Percentiles rank a stretch among this genome's conserved stretches.
These are phyloP conservation scores for Narcine bancroftii DNA, from an alignment of 2,113 vertebrate species.

Conservation along the genomic window DNA sequence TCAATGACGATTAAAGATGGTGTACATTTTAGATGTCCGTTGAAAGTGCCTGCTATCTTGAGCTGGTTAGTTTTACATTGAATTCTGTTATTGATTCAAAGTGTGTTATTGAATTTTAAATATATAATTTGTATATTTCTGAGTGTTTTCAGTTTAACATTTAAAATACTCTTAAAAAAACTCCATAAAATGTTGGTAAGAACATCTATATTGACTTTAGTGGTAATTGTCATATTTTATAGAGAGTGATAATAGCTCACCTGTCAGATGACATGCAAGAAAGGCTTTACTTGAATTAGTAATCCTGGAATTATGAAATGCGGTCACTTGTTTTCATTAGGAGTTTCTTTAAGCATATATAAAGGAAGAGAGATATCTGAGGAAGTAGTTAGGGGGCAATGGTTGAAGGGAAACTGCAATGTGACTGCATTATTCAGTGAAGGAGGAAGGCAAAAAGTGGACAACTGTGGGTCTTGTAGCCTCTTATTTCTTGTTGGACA, in stretches of 20 bases:
- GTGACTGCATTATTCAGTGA: too few relatives aligned
- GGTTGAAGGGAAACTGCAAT: too few relatives aligned
- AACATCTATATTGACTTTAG: background rate
- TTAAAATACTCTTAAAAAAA: background rate
- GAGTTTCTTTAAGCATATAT: too few relatives aligned
- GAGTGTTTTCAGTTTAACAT: background rate
- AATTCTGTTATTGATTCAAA: background rate
- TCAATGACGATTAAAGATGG: background rate
- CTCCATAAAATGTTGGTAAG: background rate
- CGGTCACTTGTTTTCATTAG: background rate
- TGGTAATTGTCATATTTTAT: background rate
- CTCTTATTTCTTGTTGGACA: too few relatives aligned
- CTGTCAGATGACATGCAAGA: background rate
- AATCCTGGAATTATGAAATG: background rate
- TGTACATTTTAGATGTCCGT: background rate
- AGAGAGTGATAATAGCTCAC: background rate
- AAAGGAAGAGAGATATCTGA: too few relatives aligned
- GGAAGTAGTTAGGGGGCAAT: too few relatives aligned
- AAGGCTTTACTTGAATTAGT: background rate
- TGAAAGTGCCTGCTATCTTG: background rate
- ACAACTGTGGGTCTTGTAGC: too few relatives aligned
- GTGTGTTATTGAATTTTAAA: too few relatives aligned
- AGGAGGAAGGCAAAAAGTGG: too few relatives aligned
- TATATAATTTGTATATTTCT: background rate
- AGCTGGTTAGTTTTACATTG: background rate